Base-by-base conservation (phyloP, 2,888 invertebrate genomes). In the Drosophila borealis region DNA sequence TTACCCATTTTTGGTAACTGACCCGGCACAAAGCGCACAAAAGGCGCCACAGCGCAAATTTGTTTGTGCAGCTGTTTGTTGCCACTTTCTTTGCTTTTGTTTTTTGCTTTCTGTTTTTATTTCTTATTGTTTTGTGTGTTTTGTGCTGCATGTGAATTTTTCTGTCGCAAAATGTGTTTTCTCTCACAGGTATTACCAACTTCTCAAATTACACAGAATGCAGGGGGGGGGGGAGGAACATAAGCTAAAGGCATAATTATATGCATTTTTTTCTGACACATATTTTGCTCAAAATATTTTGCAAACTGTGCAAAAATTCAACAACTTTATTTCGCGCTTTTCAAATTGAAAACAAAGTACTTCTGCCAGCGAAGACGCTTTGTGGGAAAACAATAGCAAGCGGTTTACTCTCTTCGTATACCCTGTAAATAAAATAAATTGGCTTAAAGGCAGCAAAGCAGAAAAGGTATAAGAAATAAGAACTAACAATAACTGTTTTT, bases 21-120 rank as follows among this genome's bases (percentile, higher is more conserved):
- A 59, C 53, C 14, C 54, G 13, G 3, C 34, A 42, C 59, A 51
- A 37, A 51, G 14, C 50, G 37, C 8, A 14, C 37, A 29, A 36
- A 36, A 44, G 55, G 45, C 57, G 45, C 9, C 54, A 25, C 60
- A 11, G 53, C 29, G 51, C 21, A 8, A 42, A 57, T 46, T 25
- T 66, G 74, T 78, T 74, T 71, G 66, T 67, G 74, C 81, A 81
- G 66, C 79, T 77, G 80, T 61, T 79, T 72, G 39, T 17, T 55
- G 33, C 34, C 56, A 57, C 62, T 78, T 69, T 78, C 62, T 57
- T 66, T 74, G 70, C 48, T 66, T 65, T 61, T 64, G 44, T 61
- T 45, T 44, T 69, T 55, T 36, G 9, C 36, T 29, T 34, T 41
- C 45, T 33, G 8, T n/a, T 46, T 60, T 19, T 19, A 44, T 50